Base-by-base conservation (phyloP, 2,888 invertebrate species). In the Cataglyphis albicans region DNA sequence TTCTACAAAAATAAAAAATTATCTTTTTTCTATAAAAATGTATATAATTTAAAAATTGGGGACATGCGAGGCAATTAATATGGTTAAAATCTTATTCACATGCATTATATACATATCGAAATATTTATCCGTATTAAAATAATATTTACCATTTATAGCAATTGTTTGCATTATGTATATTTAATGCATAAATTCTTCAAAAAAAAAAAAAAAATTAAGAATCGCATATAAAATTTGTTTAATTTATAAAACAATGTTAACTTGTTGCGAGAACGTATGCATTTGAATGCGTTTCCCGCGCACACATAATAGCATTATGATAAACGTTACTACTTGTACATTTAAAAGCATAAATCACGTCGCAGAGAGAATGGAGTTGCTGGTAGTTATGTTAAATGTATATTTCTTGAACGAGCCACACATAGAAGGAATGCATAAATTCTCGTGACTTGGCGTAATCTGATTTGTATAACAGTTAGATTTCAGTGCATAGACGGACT, bases 311-410 rank as follows among this genome's bases (percentile, higher is more conserved):
- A 29, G 65, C 74, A 75, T 76, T 67, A 85, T 88, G 87, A 88
- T 85, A 82, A 84, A 89, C 84, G 88, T 84, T 84, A 82, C 74
- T 86, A 86, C 84, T 70, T 67, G 70, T 61, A 35, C 55, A 74
- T 78, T 84, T 86, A 83, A 88, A 87, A 86, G 84, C 86, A 82
- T 88, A 89, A 89, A 84, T 89, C 86, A 88, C 78, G 82, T 64
- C 65, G 55, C n/a, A 70, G 70, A 81, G 82, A 83, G 83, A 81
- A 86, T 72, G 82, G 84, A 59, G 73, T 78, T 84, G 87, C 63
- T 81, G 75, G 84, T 81, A 86, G 84, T 89, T 89, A 85, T 82
- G 81, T 82, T 89, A 87, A 89, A 89, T 82, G 87, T 80, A 84
- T 87, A 85, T 86, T 89, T 89, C 87, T 86, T 82, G 87, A 87